Conservation (phyloP, 2,888 invertebrate species). For the Eustalomyia histrio region DNA sequence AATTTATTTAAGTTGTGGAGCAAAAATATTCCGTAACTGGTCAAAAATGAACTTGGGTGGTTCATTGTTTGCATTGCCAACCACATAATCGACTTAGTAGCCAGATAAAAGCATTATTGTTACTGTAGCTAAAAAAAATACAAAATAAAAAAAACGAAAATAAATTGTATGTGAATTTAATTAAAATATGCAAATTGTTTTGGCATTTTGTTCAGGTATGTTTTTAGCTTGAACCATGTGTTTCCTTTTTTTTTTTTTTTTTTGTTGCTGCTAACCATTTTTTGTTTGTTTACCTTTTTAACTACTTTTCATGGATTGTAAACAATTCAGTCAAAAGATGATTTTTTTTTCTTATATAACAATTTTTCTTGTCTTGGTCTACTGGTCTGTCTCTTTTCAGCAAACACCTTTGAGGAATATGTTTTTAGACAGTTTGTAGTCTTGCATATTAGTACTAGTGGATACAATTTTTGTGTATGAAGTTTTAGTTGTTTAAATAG, state of each 20-base stretch:
- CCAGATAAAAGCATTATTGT: no score
- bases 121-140: no score
- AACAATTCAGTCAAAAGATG: constrained; percentile 11
- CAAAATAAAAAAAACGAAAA: not conserved
- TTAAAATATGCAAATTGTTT: constrained; percentile 79
- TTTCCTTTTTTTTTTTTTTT: constrained; percentile 29
- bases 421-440: not conserved
- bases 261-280: constrained; percentile 6
- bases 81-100: no score
- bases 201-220: constrained; percentile 79
- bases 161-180: constrained; percentile 74
- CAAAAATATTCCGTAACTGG: no score
- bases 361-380: constrained; percentile 8
- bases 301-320: constrained; percentile 26
- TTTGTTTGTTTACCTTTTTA: constrained; percentile 54
- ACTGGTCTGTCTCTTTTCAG: constrained; percentile 3
- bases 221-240: constrained; percentile 58
- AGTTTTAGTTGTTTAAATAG: not conserved
- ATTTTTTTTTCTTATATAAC: constrained; percentile 4
- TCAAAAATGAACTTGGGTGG: no score
- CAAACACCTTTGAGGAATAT: constrained; percentile 16
- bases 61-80: no score
- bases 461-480: not conserved
- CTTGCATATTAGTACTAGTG: not conserved
- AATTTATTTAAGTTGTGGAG: no score